Conservation (phyloP, 2,888 invertebrate genomes). For the Apamea crenata region DNA sequence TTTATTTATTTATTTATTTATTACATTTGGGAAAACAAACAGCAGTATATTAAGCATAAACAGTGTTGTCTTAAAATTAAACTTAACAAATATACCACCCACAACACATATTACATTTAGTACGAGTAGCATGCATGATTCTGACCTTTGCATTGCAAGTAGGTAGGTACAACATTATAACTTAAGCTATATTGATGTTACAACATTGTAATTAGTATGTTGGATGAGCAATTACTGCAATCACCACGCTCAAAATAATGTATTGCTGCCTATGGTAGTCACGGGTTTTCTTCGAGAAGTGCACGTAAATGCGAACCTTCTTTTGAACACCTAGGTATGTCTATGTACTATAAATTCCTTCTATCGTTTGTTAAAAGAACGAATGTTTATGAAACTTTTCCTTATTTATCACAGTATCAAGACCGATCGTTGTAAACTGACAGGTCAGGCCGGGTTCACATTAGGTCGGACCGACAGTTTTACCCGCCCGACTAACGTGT, state of each 20-base stretch:
- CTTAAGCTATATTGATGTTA: conserved; percentile 18
- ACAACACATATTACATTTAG: conserved; percentile 20
- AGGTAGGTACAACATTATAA: neutral
- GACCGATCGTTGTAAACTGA: neutral
- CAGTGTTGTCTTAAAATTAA: too few relatives aligned
- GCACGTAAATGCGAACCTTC: neutral
- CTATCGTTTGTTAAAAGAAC: neutral
- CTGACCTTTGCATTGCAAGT: conserved; percentile 30
- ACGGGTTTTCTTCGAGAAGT: neutral
- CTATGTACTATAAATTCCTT: neutral
- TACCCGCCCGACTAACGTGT: too few relatives aligned
- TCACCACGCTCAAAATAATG: neutral
- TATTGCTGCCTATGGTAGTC: neutral
- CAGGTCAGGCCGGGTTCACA: too few relatives aligned
- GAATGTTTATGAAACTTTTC: neutral
- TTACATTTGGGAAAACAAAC: too few relatives aligned
- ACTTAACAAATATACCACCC: too few relatives aligned
- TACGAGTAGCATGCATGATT: conserved; percentile 25
- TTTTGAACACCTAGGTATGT: neutral
- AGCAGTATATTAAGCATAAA: too few relatives aligned
- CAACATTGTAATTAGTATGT: conserved; percentile 27
- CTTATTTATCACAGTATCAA: neutral
- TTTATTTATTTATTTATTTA: too few relatives aligned
- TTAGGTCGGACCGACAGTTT: too few relatives aligned
- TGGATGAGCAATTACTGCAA: conserved; percentile 10